Base-by-base conservation (phyloP, 2,797 vertebrate species). In the Amphiprion clarkii region DNA sequence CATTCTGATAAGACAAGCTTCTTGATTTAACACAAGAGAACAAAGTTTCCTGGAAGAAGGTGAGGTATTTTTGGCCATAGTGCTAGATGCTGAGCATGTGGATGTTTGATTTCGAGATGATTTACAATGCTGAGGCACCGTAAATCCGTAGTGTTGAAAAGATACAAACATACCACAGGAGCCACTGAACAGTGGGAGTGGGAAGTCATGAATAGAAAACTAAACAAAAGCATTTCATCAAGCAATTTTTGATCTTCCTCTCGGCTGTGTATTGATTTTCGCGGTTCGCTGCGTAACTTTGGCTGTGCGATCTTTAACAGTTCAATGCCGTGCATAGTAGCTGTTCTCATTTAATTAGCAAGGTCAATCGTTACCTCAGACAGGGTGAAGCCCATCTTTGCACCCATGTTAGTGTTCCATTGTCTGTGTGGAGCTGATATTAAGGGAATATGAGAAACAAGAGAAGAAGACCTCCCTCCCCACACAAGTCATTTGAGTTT, bases 121-220 rank as follows among this genome's bases (percentile, higher is more conserved):
- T 93, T 94, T 92, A 90, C 76, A 78, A 51, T 5, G 40, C 64
- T 2, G 69, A 80, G 70, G 74, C 76, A 7, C 89, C 76, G 91
- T 93, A 93, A 93, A 93, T 94, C 83, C 71, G 81, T 83, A 81
- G 77, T 57, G 85, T 79, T 84, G 85, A 92, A 90, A 91, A 89
- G 80, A 87, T 70, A 80, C 72, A 87, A 91, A 89, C 88, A 92
- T 89, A 86, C 87, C 89, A 75, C 81, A 81, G 78, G 72, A 86
- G 85, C 85, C 88, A 67, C 71, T 71, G 85, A 85, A 79, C 81
- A 85, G 85, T 65, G 74, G 89, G 87, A 91, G 88, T 86, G 85
- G 82, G 91, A 84, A 85, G 84, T 84, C 74, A 76, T 70, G 81
- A 73, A 79, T 58, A 81, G 85, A 79, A 87, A 87, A 83, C 42